Percentiles rank a stretch among this genome's conserved stretches.
These are phyloP conservation scores for Apotomis turbidana DNA, from an alignment of 2,888 invertebrate genomes.

Conservation along the genomic window DNA sequence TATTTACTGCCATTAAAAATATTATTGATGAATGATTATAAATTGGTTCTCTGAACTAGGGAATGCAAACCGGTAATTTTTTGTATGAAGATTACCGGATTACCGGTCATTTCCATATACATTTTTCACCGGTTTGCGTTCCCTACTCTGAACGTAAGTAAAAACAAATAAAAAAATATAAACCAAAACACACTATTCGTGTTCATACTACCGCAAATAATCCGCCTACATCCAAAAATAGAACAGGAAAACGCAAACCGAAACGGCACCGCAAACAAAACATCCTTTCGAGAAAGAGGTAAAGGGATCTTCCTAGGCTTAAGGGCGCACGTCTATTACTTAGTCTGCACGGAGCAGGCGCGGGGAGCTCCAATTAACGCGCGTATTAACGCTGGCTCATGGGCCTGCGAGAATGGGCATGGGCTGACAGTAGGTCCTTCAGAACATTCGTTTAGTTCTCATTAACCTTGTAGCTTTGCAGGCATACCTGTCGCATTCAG, in stretches of 20 bases:
- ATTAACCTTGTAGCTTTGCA: too few species aligned
- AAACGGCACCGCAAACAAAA: slow-evolving; percentile 10
- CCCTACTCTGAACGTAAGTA: too few species aligned
- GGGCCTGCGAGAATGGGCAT: slow-evolving; percentile 13
- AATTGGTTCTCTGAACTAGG: too few species aligned
- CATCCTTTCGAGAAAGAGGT: slow-evolving; percentile 22
- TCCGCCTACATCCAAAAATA: background rate
- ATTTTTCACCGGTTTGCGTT: too few species aligned
- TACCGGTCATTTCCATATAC: too few species aligned
- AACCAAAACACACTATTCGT: too few species aligned
- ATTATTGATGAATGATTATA: too few species aligned
- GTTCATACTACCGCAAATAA: background rate
- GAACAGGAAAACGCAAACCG: background rate
- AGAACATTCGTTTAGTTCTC: background rate
- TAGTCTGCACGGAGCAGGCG: slow-evolving; percentile 34
- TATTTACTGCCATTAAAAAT: too few species aligned
- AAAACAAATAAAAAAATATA: too few species aligned
- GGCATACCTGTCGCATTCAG: too few species aligned
- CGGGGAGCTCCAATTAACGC: slow-evolving; percentile 46
- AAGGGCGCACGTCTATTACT: slow-evolving; percentile 37
- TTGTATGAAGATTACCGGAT: too few species aligned
- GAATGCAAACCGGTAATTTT: too few species aligned
- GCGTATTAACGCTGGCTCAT: slow-evolving; percentile 45
- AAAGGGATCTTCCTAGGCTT: slow-evolving; percentile 35
- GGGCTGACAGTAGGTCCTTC: slow-evolving; percentile 15